These are phyloP conservation scores for Dendrocopos noguchii DNA, from an alignment of 2,113 vertebrate species.

Conservation along the genomic window DNA sequence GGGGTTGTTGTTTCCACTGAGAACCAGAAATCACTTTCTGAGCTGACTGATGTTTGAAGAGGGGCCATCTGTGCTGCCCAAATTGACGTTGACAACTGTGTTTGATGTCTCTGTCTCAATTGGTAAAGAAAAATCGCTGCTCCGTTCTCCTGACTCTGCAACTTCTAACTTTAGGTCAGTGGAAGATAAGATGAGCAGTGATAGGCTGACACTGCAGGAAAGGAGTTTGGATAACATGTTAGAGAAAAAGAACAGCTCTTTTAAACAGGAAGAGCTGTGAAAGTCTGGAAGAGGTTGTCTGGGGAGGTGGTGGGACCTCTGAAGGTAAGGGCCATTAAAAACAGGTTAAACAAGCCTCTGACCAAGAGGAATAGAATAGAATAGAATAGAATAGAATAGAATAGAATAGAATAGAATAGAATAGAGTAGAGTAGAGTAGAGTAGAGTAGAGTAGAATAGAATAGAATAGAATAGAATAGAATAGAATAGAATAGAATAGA, in stretches of 20 bases:
- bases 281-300: not conserved
- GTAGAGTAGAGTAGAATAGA: too few relatives aligned
- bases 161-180: not conserved
- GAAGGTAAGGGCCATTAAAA: not conserved
- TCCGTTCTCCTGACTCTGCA: not conserved
- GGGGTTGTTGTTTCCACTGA: slow-evolving; percentile 46
- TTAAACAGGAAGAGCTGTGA: not conserved
- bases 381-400: too few relatives aligned
- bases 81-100: not conserved
- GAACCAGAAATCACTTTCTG: slow-evolving; percentile 56
- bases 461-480: too few relatives aligned
- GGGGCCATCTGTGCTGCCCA: slow-evolving; percentile 34
- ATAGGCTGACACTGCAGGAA: not conserved
- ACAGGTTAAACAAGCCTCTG: not conserved
- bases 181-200: not conserved
- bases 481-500: too few relatives aligned
- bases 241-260: not conserved
- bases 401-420: too few relatives aligned
- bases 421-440: too few relatives aligned
- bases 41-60: slow-evolving; percentile 10
- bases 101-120: slow-evolving; percentile 38
- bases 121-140: not conserved
- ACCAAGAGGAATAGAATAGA: not conserved
- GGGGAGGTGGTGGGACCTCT: not conserved
- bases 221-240: not conserved